phyloP scores from a whole-genome alignment of 2,888 invertebrate genomes.

The Ornithoptera priamus region DNA sequence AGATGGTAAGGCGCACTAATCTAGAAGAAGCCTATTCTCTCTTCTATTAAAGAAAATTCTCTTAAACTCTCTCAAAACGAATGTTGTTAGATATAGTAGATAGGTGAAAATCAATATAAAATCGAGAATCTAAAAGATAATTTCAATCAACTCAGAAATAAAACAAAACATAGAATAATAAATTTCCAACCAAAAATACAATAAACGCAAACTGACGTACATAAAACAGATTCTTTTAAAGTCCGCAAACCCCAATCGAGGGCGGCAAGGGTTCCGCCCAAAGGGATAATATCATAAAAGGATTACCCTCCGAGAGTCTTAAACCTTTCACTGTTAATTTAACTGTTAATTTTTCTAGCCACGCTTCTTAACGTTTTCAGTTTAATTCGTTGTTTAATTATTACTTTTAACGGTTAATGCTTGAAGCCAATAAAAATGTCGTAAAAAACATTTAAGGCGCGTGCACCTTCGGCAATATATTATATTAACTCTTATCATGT shows the following conservation, averaged over 20 bases:
- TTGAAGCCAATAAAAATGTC: constrained; percentile 16
- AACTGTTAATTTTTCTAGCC: constrained; percentile 66
- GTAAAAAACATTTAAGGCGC: constrained; percentile 5
- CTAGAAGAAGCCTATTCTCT: no score
- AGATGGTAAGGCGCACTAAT: no score
- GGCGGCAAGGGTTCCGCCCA: constrained; percentile 49
- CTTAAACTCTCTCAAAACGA: no score
- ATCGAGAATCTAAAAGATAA: not conserved
- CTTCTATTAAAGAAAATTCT: no score
- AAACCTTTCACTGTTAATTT: constrained; percentile 71
- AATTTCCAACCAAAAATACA: not conserved
- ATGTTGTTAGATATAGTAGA: no score
- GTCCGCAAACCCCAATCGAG: constrained; percentile 39
- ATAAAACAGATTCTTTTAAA: constrained; percentile 48
- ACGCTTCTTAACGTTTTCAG: constrained; percentile 47
- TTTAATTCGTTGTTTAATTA: constrained; percentile 32
- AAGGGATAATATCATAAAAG: constrained; percentile 67
- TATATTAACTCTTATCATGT: no score
- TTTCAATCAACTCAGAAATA: not conserved
- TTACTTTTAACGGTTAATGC: constrained; percentile 37
- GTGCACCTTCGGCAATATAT: no score
- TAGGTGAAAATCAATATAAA: no score
- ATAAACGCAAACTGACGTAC: constrained; percentile 21
- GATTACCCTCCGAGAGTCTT: constrained; percentile 53
- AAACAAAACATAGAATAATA: not conserved